Base-by-base conservation (phyloP, 2,888 invertebrate species). In the Macrophya annulata region DNA sequence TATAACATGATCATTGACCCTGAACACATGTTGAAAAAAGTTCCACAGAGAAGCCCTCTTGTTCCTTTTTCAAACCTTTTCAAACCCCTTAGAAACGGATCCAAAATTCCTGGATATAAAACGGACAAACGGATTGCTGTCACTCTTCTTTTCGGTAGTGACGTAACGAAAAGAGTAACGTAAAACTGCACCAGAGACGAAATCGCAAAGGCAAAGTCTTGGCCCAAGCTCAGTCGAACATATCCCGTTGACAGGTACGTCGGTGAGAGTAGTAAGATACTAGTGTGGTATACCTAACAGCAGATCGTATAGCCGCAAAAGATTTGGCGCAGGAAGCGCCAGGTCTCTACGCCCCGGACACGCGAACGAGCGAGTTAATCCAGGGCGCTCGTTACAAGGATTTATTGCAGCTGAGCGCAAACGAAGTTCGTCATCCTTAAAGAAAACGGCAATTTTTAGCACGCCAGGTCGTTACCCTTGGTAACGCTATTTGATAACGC, bases 361-460 rank as follows among this genome's bases (percentile, higher is more conserved):
- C 72, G 62, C 48, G 25, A 82, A 45, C 65, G 65, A 82, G 65
- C 65, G 65, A 82, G 82, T 82, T 82, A 82, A 82, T 82, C 82
- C 82, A 37, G 68, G 65, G 25, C 45, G 82, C 65, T 82, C 82
- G 68, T 82, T 82, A 74, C 76, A 85, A 40, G 83, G 85, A 86
- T 86, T 86, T 86, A 86, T 85, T 81, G 84, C 51, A n/a, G 25
- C 84, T 68, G 85, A 84, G 86, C 74, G 84, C 84, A 86, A 85
- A 51, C 79, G 72, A 72, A 65, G 84, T 85, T 84, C 84, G 84
- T 84, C 84, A 84, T 68, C 72, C 74, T 74, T 74, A n/a, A 45
- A 74, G 72, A 74, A 74, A 74, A 74, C 21, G 45, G 72, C 45
- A 45, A 74, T 74, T 74, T 74, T 74, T 45, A 45, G 72, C 72